These are phyloP conservation scores for Mesorhabditis belari DNA, from an alignment of 2,888 invertebrate genomes.

Conservation along the genomic window DNA sequence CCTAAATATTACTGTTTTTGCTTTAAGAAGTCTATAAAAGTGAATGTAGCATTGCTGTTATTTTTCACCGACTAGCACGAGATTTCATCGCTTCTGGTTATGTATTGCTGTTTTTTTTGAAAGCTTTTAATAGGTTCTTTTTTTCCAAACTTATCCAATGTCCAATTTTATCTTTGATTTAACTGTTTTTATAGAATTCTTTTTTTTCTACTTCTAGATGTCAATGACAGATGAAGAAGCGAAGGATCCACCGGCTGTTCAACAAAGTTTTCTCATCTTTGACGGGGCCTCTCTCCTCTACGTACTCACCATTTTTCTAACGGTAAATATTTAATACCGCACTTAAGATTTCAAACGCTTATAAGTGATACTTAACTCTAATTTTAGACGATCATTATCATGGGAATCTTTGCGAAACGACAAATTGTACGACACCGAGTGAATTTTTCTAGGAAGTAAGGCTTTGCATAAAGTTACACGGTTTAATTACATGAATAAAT, in stretches of 20 bases:
- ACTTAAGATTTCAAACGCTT: too few relatives aligned
- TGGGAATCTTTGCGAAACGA: constrained; percentile 28
- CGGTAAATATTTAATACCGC: too few relatives aligned
- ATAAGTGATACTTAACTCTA: background rate
- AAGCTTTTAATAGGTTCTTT: too few relatives aligned
- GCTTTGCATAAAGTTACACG: background rate
- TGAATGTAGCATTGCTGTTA: too few relatives aligned
- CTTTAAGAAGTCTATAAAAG: too few relatives aligned
- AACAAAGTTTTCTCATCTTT: background rate
- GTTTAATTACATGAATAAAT: background rate
- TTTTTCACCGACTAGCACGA: too few relatives aligned
- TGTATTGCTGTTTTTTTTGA: too few relatives aligned
- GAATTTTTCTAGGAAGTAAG: constrained; percentile 33
- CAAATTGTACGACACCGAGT: constrained; percentile 43
- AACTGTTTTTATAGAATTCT: too few relatives aligned
- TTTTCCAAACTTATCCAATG: too few relatives aligned
- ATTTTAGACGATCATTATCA: constrained; percentile 27
- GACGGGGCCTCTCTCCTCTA: background rate
- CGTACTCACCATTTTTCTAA: background rate
- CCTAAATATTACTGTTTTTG: too few relatives aligned
- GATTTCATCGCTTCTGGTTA: too few relatives aligned
- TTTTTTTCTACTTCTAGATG: background rate
- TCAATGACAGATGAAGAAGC: background rate
- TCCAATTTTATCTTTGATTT: too few relatives aligned
- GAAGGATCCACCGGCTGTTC: background rate